Conservation (phyloP, 2,888 invertebrate species). For the Aspidiotus destructor region DNA sequence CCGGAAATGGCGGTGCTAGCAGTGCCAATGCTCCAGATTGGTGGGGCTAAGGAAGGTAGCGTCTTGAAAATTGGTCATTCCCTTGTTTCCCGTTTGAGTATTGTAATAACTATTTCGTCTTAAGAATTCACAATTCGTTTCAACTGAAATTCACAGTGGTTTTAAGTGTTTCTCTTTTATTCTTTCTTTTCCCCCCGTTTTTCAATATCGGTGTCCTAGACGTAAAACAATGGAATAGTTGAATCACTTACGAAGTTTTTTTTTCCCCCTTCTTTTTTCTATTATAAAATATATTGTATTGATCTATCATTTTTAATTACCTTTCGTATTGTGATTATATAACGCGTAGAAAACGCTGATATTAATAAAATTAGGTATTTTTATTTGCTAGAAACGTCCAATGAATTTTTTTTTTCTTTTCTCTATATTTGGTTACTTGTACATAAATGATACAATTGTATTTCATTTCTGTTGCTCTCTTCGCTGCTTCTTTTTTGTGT, state of each 20-base stretch:
- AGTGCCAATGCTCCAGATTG: constrained; percentile 43
- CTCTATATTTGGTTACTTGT: constrained; percentile 3
- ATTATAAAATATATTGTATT: constrained; percentile 8
- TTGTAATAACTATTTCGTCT: not conserved
- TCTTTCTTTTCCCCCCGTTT: constrained; percentile 2
- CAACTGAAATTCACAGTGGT: not conserved
- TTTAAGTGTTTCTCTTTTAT: not conserved
- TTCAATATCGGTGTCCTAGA: not conserved
- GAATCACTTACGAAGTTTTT: not conserved
- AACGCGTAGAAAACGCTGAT: constrained; percentile 29
- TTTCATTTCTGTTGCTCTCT: not conserved
- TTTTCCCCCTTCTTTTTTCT: constrained; percentile 6
- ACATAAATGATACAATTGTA: constrained; percentile 7
- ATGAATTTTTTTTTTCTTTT: constrained; percentile 10
- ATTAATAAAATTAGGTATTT: constrained; percentile 28
- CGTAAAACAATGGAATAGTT: no score
- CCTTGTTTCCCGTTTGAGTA: constrained; percentile 2
- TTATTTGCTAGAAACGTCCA: constrained; percentile 9
- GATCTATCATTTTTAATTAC: constrained; percentile 9
- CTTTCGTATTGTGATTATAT: constrained; percentile 27
- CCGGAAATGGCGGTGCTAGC: constrained; percentile 42
- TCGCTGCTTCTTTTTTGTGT: not conserved
- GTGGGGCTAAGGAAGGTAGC: constrained; percentile 40
- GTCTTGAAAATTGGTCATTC: not conserved
- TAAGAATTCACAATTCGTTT: not conserved